phyloP scores from a whole-genome alignment of 1,140 invertebrate species.

The Nephila pilipes region DNA sequence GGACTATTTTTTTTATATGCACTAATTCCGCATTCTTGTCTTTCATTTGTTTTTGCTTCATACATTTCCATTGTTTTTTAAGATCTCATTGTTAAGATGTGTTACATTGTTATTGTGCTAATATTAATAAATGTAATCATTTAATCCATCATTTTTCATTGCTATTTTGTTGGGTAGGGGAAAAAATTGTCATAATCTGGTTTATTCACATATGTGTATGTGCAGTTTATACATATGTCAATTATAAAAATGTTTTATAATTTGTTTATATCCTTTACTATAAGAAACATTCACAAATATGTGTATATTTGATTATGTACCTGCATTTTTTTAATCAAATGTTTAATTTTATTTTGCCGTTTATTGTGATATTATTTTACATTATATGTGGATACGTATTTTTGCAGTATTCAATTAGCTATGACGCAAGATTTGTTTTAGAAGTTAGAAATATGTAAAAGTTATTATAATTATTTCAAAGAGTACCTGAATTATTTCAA shows the following conservation, averaged over 20 bases:
- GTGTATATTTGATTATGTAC: not conserved
- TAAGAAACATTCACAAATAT: not conserved
- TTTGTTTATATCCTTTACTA: not conserved
- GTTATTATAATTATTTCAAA: no score
- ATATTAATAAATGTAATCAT: not conserved
- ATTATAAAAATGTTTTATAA: not conserved
- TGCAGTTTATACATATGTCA: not conserved
- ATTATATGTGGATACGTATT: no score
- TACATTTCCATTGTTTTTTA: conserved; percentile 27
- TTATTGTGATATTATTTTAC: no score
- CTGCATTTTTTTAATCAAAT: not conserved
- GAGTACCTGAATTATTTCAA: no score
- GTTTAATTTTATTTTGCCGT: not conserved
- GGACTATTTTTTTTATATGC: not conserved
- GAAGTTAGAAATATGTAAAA: no score
- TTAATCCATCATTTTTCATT: not conserved
- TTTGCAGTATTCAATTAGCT: no score
- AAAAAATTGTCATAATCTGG: not conserved
- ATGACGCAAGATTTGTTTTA: no score
- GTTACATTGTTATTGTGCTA: not conserved
- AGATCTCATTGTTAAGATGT: conserved; percentile 19
- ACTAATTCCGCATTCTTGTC: not conserved
- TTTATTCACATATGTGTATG: not conserved
- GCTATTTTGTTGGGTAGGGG: not conserved
- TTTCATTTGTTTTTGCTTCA: conserved; percentile 1